phyloP scores from a whole-genome alignment of 2,888 invertebrate genomes.

The Megamerina dolium region DNA sequence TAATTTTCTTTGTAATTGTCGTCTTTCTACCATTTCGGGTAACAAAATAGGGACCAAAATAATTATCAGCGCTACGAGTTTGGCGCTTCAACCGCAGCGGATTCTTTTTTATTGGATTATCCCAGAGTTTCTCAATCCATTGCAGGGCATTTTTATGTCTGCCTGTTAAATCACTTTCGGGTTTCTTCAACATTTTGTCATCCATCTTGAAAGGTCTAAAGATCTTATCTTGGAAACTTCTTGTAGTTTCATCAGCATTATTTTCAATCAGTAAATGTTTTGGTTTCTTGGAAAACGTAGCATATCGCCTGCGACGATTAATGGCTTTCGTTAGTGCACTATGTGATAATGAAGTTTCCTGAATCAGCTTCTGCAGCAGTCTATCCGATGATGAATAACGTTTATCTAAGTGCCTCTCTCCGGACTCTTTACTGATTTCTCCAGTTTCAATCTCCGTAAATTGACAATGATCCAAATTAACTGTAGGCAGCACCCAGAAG shows the following conservation, averaged over 20 bases:
- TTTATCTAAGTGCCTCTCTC: constrained; percentile 21
- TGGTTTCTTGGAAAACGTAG: constrained; percentile 12
- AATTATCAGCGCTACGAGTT: constrained; percentile 28
- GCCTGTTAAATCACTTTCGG: constrained; percentile 20
- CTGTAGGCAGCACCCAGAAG: constrained; percentile 68
- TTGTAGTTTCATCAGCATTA: constrained; percentile 15
- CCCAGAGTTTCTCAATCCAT: constrained; percentile 34
- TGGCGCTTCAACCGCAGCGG: constrained; percentile 25
- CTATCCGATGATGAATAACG: constrained; percentile 38
- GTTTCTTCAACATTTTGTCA: constrained; percentile 21
- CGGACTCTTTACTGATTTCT: constrained; percentile 17
- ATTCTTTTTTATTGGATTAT: constrained; percentile 24
- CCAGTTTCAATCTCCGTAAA: constrained; percentile 36
- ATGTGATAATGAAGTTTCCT: constrained; percentile 35
- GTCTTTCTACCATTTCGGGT: constrained; percentile 30
- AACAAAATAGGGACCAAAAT: constrained; percentile 31
- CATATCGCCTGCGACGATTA: constrained; percentile 33
- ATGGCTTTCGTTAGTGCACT: constrained; percentile 26
- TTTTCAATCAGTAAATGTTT: constrained; percentile 32
- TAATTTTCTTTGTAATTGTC: constrained; percentile 34
- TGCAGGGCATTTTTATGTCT: constrained; percentile 27
- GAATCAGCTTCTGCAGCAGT: constrained; percentile 38
- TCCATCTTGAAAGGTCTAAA: constrained; percentile 4
- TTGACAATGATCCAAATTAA: constrained; percentile 57
- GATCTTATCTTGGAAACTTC: too few relatives aligned